Percentiles rank a stretch among this genome's conserved stretches.
phyloP scores from a whole-genome alignment of 2,113 vertebrate genomes.

The Crypturellus undulatus region DNA sequence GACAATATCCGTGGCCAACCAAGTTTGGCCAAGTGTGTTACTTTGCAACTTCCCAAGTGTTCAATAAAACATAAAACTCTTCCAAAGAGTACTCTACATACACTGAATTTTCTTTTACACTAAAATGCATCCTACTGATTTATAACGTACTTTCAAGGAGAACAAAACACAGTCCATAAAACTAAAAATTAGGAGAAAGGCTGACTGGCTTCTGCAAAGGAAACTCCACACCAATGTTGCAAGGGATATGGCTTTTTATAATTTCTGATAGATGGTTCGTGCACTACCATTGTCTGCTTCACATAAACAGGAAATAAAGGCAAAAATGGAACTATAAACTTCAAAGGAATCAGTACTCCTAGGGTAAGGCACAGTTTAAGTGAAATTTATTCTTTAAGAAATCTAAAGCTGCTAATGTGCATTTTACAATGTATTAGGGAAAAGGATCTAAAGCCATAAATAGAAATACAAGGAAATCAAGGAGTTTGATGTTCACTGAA shows the following conservation, averaged over 20 bases:
- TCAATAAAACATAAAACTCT: constrained; percentile 58
- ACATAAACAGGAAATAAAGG: not conserved
- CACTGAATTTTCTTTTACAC: constrained; percentile 50
- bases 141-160: constrained; percentile 63
- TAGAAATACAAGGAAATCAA: accelerated
- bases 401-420: not conserved
- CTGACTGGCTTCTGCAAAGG: not conserved
- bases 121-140: constrained; percentile 74
- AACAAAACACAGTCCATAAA: constrained; percentile 66
- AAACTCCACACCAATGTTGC: not conserved
- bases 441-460: not conserved
- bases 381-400: not conserved
- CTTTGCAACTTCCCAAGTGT: constrained; percentile 29
- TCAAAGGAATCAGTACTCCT: not conserved
- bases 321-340: not conserved
- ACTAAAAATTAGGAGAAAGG: constrained; percentile 35
- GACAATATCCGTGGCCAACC: constrained; percentile 13
- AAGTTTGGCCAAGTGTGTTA: not conserved
- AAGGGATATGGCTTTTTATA: not conserved
- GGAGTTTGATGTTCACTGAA: not conserved
- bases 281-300: not conserved
- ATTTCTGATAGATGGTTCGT: not conserved
- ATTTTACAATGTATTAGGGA: not conserved
- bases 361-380: not conserved
- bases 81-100: constrained; percentile 29